A percentile compares a stretch with the other conserved stretches of the same genome.
These are phyloP conservation scores for Tetragnatha versicolor DNA, from an alignment of 1,140 invertebrate genomes.

Conservation along the genomic window DNA sequence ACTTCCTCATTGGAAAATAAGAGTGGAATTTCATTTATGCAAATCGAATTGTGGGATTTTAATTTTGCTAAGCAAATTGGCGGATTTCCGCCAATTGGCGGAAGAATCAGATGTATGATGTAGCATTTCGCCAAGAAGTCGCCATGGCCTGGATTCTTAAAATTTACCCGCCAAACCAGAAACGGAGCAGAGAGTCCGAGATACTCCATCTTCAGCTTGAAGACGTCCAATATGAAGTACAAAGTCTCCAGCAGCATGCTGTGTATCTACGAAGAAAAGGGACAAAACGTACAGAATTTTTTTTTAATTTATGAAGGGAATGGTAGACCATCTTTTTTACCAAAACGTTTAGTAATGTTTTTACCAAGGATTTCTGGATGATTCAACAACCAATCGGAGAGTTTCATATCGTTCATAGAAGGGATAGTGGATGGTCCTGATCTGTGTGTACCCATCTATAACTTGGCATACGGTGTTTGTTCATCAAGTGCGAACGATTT, in stretches of 20 bases:
- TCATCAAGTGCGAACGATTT: slow-evolving; percentile 75
- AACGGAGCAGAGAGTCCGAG: background rate
- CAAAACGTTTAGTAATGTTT: slow-evolving; percentile 73
- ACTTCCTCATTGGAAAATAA: too few relatives aligned
- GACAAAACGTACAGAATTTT: too few relatives aligned
- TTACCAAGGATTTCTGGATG: slow-evolving; percentile 76
- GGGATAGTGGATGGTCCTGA: slow-evolving; percentile 79
- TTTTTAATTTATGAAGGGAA: slow-evolving; percentile 98
- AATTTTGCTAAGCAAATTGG: too few relatives aligned
- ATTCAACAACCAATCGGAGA: slow-evolving; percentile 74
- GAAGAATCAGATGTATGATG: too few relatives aligned
- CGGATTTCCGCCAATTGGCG: too few relatives aligned
- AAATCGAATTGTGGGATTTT: too few relatives aligned
- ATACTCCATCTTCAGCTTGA: background rate
- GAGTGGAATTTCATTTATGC: too few relatives aligned
- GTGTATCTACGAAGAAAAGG: slow-evolving; percentile 3
- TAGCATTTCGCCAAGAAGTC: too few relatives aligned
- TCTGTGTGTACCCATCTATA: slow-evolving; percentile 98
- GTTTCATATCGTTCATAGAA: slow-evolving; percentile 62
- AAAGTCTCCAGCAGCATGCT: slow-evolving; percentile 22
- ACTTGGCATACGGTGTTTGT: slow-evolving; percentile 76
- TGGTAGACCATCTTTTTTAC: slow-evolving; percentile 73
- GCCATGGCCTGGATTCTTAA: too few relatives aligned
- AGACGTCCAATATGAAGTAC: slow-evolving; percentile 12
- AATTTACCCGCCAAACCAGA: background rate